Percentiles rank a stretch among this genome's conserved stretches.
Conservation (phyloP, 2,888 invertebrate species). For the Frankliniella intonsa region DNA sequence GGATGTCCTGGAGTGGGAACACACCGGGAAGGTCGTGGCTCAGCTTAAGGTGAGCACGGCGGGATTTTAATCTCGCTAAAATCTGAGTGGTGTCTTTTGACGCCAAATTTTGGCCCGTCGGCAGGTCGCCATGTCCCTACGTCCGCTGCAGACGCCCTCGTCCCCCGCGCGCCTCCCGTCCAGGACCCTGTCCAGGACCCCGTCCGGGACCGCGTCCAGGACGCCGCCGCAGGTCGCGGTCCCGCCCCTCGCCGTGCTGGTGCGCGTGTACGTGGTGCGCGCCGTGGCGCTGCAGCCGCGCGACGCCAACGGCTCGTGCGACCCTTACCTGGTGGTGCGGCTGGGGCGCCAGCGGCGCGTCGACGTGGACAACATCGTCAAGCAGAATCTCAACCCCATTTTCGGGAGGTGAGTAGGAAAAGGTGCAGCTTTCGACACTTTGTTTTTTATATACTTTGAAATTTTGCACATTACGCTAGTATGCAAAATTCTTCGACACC, state of each 20-base stretch:
- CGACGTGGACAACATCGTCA: constrained; percentile 65
- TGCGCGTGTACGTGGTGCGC: constrained; percentile 48
- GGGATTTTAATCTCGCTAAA: background rate
- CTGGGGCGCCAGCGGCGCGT: constrained; percentile 61
- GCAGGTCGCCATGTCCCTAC: no score
- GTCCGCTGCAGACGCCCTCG: no score
- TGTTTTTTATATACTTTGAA: no score
- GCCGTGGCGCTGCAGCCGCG: constrained; percentile 55
- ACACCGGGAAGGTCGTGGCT: background rate
- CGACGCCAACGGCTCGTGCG: constrained; percentile 65
- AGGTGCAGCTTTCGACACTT: no score
- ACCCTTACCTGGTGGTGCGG: constrained; percentile 68
- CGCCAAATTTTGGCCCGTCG: background rate
- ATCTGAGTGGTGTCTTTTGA: background rate
- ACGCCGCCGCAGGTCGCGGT: background rate
- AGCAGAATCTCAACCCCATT: constrained; percentile 71
- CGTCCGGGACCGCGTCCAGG: background rate
- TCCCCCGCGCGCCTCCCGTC: no score
- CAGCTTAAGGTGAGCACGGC: background rate
- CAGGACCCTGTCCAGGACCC: no score
- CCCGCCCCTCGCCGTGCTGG: constrained; percentile 42
- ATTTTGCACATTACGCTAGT: no score
- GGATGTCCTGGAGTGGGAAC: background rate
- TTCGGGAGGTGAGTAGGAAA: constrained; percentile 63
- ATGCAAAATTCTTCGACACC: no score